Base-by-base conservation (phyloP, 2,113 vertebrate species). In the Gymnocephalus cernua region DNA sequence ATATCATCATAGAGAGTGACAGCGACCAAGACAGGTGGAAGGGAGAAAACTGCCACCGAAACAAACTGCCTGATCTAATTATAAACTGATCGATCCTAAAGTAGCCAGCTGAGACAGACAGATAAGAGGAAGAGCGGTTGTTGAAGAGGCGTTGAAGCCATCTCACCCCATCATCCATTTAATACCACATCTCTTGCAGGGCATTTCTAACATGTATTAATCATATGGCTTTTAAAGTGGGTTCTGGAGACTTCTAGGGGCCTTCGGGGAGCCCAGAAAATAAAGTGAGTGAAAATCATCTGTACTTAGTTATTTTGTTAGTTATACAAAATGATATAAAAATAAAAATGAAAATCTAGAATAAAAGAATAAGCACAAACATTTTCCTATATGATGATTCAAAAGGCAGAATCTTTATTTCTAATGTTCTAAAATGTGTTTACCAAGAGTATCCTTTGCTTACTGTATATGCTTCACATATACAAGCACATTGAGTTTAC, bases 31-130 rank as follows among this genome's bases (percentile, higher is more conserved):
- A 50, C 54, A 35, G 18, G 15, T 51, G 57, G 6, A 10, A 0
- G 56, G 59, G 56, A 21, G 57, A 51, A 32, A 48, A 54, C 23
- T 68, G 69, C 75, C 56, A 65, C 51, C 7, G 38, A 51, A 53
- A 72, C 45, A 83, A 66, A 69, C 14, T 63, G 75, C 72, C 47
- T n/a, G 66, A 57, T 77, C 59, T 84, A 88, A 88, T 84, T 84
- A 84, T 86, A 86, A 9, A 64, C 71, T 16, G 47, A 80, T 81
- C 66, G 65, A 84, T 86, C 69, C 32, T 53, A 8, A 64, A 65
- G 65, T 64, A 16, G 73, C 23, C 56, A 67, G 68, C 62, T 66
- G 72, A 76, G 82, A 64, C 41, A 8, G 70, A 65, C 58, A 45
- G 70, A 65, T 53, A 45, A 6, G 69, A 69, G 70, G 57, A 75